A percentile compares a stretch with the other conserved stretches of the same genome.
Conservation (phyloP, 2,113 vertebrate species). For the Gallinago paraguaiae region DNA sequence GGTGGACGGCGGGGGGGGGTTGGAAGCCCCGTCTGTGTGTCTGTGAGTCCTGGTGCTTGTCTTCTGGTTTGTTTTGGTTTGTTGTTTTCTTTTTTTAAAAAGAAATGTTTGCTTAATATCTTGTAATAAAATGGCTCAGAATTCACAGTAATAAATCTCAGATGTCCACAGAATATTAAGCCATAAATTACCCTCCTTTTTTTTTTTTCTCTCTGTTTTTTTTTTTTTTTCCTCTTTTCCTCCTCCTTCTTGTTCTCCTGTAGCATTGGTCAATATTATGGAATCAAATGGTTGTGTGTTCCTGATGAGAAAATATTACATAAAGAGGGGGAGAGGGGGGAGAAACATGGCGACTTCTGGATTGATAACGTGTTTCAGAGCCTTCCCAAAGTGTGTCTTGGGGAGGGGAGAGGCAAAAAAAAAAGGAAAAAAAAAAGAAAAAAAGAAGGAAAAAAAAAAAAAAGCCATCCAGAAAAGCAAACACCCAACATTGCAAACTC, state of each 20-base stretch:
- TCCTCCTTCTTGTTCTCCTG: too few species aligned
- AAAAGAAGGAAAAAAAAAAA: neutral
- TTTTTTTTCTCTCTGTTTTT: neutral
- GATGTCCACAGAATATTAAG: slow-evolving; percentile 62
- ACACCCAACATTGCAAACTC: neutral
- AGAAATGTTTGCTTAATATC: slow-evolving; percentile 17
- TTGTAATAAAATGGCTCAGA: slow-evolving; percentile 28
- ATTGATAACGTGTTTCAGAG: neutral
- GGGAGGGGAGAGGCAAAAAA: neutral
- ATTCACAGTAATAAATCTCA: slow-evolving; percentile 60
- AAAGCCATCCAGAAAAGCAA: neutral
- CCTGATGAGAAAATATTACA: slow-evolving; percentile 35
- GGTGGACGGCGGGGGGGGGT: neutral
- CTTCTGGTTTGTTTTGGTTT: neutral
- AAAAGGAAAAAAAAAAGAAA: too few species aligned
- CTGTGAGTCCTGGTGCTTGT: neutral
- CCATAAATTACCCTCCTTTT: slow-evolving; percentile 33
- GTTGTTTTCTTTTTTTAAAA: neutral
- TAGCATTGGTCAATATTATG: too few species aligned
- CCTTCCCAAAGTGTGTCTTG: slow-evolving; percentile 7
- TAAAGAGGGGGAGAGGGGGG: neutral
- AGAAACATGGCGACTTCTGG: slow-evolving; percentile 44
- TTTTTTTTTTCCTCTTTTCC: too few species aligned
- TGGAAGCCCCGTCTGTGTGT: neutral
- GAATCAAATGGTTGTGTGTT: neutral